Conservation (phyloP, 92 coral and sea anemone genomes). For the Paramuricea clavata region DNA sequence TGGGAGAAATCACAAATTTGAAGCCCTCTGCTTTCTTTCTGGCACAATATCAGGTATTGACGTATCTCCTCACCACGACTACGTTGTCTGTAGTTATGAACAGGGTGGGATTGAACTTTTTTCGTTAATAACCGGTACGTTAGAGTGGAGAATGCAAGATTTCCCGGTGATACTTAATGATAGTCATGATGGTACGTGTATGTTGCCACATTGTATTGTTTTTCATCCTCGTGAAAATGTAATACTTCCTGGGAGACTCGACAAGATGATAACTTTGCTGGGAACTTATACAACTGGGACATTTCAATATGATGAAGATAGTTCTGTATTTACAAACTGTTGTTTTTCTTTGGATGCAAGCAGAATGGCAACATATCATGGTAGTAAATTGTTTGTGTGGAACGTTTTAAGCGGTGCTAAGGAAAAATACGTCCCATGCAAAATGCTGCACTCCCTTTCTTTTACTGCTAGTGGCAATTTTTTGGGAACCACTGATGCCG, state of each 20-base stretch:
- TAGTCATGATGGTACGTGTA: no score
- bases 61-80: conserved; percentile 50
- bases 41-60: conserved; percentile 48
- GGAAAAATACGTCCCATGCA: background rate
- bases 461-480: background rate
- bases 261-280: conserved; percentile 7
- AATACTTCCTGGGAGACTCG: conserved; percentile 48
- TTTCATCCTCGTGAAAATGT: conserved; percentile 40
- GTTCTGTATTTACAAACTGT: conserved; percentile 25
- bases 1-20: conserved; percentile 50
- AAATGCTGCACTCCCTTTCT: background rate
- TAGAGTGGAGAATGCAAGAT: conserved; percentile 50
- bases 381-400: conserved; percentile 36
- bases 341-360: conserved; percentile 39
- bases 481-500: background rate
- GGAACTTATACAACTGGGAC: conserved; percentile 23
- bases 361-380: conserved; percentile 18
- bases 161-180: conserved; percentile 21
- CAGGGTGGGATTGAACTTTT: conserved; percentile 61
- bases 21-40: background rate
- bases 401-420: conserved; percentile 28
- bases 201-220: conserved; percentile 3
- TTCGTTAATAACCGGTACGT: conserved; percentile 68
- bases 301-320: conserved; percentile 21
- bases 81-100: conserved; percentile 64